Conservation (phyloP, 2,888 invertebrate genomes). For the Carcina quercana region DNA sequence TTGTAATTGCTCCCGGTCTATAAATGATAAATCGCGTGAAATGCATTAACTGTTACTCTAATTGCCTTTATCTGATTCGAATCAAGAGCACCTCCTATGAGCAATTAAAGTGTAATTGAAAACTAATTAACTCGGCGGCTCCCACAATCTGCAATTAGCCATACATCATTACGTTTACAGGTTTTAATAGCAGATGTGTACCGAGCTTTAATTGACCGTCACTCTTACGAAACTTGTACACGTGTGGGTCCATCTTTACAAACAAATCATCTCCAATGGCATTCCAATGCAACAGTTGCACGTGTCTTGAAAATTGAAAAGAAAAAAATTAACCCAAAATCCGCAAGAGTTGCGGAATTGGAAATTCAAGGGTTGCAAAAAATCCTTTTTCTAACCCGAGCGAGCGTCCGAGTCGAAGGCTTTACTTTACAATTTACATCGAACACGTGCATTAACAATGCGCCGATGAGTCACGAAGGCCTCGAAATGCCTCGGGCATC, state of each 20-base stretch:
- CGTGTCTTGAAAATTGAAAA: slow-evolving; percentile 41
- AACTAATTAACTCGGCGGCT: slow-evolving; percentile 37
- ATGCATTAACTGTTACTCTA: slow-evolving; percentile 30
- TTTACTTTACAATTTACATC: no score
- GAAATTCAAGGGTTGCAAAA: slow-evolving; percentile 70
- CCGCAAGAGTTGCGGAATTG: slow-evolving; percentile 73
- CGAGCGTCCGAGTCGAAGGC: slow-evolving; percentile 48
- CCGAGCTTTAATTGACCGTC: slow-evolving; percentile 25
- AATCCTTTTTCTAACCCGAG: slow-evolving; percentile 67
- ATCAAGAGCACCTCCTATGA: slow-evolving; percentile 30
- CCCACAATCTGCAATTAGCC: slow-evolving; percentile 40
- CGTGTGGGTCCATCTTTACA: slow-evolving; percentile 14
- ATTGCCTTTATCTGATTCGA: slow-evolving; percentile 35
- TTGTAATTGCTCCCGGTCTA: slow-evolving; percentile 19
- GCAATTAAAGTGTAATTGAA: slow-evolving; percentile 49
- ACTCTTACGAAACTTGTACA: slow-evolving; percentile 17
- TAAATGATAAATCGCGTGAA: slow-evolving; percentile 29
- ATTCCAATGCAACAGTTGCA: slow-evolving; percentile 34
- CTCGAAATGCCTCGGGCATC: no score
- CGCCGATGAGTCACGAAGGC: slow-evolving; percentile 59
- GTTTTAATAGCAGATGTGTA: slow-evolving; percentile 23
- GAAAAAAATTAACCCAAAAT: slow-evolving; percentile 65
- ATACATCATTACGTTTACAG: slow-evolving; percentile 38
- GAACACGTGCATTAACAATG: slow-evolving; percentile 69
- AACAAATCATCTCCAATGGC: slow-evolving; percentile 29